Evolutionary conservation across 2,797 vertebrate species (phyloP).

Genomic region (Malacoraja senta): DNA sequence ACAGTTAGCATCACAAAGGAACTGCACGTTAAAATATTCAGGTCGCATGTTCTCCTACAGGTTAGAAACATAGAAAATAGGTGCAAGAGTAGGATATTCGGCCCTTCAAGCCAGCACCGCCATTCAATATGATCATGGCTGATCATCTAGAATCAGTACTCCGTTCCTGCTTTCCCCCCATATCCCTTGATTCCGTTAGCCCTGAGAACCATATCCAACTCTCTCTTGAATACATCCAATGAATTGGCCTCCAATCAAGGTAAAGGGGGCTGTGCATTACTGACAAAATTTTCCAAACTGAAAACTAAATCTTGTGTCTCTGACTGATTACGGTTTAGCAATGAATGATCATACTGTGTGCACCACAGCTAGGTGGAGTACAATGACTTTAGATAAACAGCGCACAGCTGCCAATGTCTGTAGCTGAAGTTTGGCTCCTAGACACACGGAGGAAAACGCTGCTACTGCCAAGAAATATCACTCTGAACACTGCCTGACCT

Average conservation of each 20-base stretch:
- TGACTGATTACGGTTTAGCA: background rate
- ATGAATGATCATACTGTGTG: constrained; percentile 31
- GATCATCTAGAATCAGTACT: no score
- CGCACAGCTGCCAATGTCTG: constrained; percentile 26
- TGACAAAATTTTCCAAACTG: background rate
- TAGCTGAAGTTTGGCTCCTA: constrained; percentile 41
- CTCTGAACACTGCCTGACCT: constrained; percentile 44
- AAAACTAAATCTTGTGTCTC: background rate
- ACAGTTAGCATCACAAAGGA: background rate
- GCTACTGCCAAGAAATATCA: constrained; percentile 43
- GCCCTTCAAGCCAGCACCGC: no score
- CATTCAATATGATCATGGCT: no score
- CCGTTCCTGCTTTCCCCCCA: no score
- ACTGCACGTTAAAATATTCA: background rate
- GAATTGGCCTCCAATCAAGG: no score
- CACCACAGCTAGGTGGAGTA: constrained; percentile 43
- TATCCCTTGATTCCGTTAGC: no score
- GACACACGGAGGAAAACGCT: constrained; percentile 47
- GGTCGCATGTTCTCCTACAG: background rate
- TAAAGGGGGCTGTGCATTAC: background rate
- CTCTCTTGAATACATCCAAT: no score
- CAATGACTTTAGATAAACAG: constrained; percentile 42
- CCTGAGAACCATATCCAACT: no score
- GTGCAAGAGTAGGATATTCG: no score
- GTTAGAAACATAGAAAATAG: background rate